Percentiles rank a stretch among this genome's conserved stretches.
Evolutionary conservation across 2,113 vertebrate genomes (phyloP).

Genomic region (Turnix velox): DNA sequence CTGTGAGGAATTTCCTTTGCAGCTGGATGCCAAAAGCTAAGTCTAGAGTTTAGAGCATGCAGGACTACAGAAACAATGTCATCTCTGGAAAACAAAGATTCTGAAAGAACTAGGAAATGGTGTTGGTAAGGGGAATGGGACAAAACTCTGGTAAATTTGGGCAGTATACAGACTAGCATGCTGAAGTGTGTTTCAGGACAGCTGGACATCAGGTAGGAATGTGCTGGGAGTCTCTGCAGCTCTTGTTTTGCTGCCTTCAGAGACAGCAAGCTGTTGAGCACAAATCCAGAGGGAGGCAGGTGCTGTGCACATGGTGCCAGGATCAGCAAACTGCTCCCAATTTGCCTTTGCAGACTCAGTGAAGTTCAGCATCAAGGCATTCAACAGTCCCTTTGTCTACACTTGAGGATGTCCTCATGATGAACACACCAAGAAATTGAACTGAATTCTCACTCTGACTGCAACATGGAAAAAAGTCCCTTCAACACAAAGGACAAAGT

Average conservation of each 20-base stretch:
- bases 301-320: accelerated
- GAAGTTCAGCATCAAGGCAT: neutral
- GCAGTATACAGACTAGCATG: neutral
- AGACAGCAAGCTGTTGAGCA: neutral
- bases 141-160: neutral
- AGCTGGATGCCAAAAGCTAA: neutral
- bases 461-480: neutral
- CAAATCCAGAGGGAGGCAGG: neutral
- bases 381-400: neutral
- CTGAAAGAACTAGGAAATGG: neutral
- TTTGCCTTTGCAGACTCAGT: accelerated
- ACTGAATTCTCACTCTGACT: neutral
- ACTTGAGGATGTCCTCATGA: neutral
- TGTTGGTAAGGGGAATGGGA: neutral
- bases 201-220: neutral
- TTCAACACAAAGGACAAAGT: neutral
- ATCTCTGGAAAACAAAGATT: neutral
- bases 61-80: neutral
- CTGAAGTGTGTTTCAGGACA: neutral
- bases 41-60: neutral
- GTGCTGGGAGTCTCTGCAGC: neutral
- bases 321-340: neutral
- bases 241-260: neutral
- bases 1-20: neutral
- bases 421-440: neutral